phyloP scores from a whole-genome alignment of 2,888 invertebrate species.

The Idaea dimidiata region DNA sequence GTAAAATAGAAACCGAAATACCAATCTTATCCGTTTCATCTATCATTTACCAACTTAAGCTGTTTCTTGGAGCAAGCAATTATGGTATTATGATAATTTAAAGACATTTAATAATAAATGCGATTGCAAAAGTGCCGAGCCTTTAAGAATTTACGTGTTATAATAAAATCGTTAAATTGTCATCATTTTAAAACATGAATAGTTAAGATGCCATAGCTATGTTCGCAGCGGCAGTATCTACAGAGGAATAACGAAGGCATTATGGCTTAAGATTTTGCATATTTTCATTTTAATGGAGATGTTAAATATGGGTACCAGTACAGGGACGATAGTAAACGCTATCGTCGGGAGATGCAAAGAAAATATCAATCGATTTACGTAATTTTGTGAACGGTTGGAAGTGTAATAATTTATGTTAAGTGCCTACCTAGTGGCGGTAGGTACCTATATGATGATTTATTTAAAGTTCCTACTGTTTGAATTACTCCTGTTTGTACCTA shows the following conservation, averaged over 20 bases:
- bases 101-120: constrained; percentile 18
- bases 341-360: neutral
- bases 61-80: constrained; percentile 1
- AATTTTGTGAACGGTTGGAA: neutral
- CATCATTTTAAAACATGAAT: constrained; percentile 26
- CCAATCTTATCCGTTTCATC: neutral
- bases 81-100: constrained; percentile 7
- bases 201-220: neutral
- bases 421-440: too few species aligned
- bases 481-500: too few species aligned
- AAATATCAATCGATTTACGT: neutral
- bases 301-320: neutral
- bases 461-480: too few species aligned
- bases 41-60: neutral
- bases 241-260: neutral
- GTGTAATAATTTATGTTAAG: too few species aligned
- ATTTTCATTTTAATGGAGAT: constrained; percentile 33
- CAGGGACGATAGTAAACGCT: neutral
- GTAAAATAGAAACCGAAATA: neutral
- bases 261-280: constrained; percentile 28
- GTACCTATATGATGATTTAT: too few species aligned
- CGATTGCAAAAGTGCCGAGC: constrained; percentile 20
- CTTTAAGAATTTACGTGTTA: constrained; percentile 17
- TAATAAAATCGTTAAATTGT: constrained; percentile 37
- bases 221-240: neutral